A percentile compares a stretch with the other conserved stretches of the same genome.
Evolutionary conservation across 1,140 invertebrate genomes (phyloP).

Genomic region (Caenorhabditis remanei): DNA sequence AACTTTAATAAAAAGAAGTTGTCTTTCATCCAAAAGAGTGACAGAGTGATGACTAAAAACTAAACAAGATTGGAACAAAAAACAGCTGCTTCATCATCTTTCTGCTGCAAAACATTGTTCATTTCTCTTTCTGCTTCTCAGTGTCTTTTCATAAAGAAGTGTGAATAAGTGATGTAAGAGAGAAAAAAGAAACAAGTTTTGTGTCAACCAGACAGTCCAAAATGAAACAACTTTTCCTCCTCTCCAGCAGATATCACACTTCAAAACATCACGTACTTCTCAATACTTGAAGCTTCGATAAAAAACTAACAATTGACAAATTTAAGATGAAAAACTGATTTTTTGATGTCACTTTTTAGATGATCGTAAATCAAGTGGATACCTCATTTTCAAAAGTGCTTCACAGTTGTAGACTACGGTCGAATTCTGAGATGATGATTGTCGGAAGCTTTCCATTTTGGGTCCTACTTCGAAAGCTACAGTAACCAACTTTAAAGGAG

Average conservation of each 20-base stretch:
- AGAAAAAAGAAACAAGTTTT: constrained; percentile 18
- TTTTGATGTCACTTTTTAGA: no score
- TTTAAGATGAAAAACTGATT: no score
- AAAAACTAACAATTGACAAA: background rate
- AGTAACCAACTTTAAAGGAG: no score
- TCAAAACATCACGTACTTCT: background rate
- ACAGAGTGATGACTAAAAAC: no score
- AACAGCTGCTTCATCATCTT: background rate
- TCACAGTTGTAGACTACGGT: no score
- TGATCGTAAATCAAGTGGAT: no score
- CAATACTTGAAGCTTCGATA: background rate
- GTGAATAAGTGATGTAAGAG: constrained; percentile 39
- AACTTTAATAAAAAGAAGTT: background rate
- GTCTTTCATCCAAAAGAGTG: background rate
- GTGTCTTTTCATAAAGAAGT: background rate
- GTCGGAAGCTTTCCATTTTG: no score
- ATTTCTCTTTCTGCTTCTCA: background rate
- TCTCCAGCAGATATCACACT: background rate
- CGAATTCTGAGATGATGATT: no score
- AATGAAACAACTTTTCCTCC: background rate
- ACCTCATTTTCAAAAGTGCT: no score
- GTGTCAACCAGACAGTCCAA: background rate
- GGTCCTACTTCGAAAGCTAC: no score
- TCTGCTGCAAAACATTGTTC: background rate
- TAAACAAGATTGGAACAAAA: background rate